Base-by-base conservation (phyloP, 1,140 invertebrate genomes). In the Asbolus verrucosus region DNA sequence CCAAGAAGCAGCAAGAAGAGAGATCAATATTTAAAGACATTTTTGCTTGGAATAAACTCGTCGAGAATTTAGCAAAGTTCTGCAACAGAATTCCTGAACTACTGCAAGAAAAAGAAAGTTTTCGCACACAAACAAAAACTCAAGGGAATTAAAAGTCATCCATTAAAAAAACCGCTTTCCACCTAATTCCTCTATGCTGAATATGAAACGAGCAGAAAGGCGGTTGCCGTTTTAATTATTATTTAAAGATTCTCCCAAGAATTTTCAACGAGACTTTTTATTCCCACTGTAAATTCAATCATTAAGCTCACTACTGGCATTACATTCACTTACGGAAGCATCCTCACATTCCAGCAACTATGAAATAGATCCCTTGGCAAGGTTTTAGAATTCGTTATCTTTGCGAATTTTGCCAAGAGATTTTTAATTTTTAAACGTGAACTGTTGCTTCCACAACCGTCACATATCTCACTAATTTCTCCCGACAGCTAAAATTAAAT, bases 321-420 rank as follows among this genome's bases (percentile, higher is more conserved):
- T 50, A 50, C 43, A 50, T 50, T 50, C 43, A 50, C 43, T 50
- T 50, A 50, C 43, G 8, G 43, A 11, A 36, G 33, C 33, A 8
- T 36, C 33, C 33, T 30, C 33, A n/a, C 33, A 36, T 36, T 30
- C 6, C 43, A 24, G 18, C 16, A 50, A 21, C 43, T 65, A 71
- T 63, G 67, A 68, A 67, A 61, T 59, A 65, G 68, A 70, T 73
- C 69, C 65, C 19, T 69, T 61, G 61, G 69, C 69, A 71, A 71
- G 70, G 46, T 71, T 73, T 73, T 71, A 73, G 65, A 73, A 70
- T 71, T 67, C 66, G 67, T 71, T 71, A 71, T 71, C 54, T 68
- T 63, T 62, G 59, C 50, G 33, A 50, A 71, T 46, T 39, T 66
- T 71, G 70, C 63, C 70, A 68, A 71, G 60, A 43, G 24, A 54